A percentile compares a stretch with the other conserved stretches of the same genome.
These are phyloP conservation scores for Tyria jacobaeae DNA, from an alignment of 2,888 invertebrate genomes.

Conservation along the genomic window DNA sequence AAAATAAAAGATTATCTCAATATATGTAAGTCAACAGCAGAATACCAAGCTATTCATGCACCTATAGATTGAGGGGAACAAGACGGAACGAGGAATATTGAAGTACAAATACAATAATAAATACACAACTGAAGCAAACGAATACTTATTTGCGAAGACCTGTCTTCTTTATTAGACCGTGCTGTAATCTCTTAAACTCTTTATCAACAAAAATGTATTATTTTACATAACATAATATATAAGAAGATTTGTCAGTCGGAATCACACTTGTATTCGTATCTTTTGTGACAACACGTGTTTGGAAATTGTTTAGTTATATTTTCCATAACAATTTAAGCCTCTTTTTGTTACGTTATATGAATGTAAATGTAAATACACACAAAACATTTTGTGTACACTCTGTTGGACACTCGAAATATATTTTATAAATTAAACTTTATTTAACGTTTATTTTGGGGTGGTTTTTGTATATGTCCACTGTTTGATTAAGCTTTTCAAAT, in stretches of 20 bases:
- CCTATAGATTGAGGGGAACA: not conserved
- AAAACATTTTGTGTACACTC: not conserved
- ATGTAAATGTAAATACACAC: no score
- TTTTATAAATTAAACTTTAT: not conserved
- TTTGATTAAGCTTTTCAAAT: no score
- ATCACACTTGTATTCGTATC: not conserved
- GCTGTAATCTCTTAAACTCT: not conserved
- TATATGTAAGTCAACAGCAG: no score
- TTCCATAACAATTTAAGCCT: not conserved
- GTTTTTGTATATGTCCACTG: not conserved
- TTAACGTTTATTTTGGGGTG: not conserved
- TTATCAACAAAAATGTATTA: not conserved
- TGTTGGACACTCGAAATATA: not conserved
- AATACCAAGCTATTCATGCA: no score
- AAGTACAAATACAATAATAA: no score
- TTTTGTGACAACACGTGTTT: not conserved
- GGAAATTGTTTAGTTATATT: not conserved
- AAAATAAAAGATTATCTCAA: no score
- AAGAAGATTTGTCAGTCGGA: not conserved
- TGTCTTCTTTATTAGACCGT: slow-evolving; percentile 1
- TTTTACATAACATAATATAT: not conserved
- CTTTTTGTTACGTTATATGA: not conserved
- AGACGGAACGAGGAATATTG: not conserved
- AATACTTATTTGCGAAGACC: not conserved
- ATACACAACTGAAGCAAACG: not conserved